These are phyloP conservation scores for Rattus norvegicus DNA, from an alignment of 2,113 vertebrate genomes.

Conservation along the genomic window DNA sequence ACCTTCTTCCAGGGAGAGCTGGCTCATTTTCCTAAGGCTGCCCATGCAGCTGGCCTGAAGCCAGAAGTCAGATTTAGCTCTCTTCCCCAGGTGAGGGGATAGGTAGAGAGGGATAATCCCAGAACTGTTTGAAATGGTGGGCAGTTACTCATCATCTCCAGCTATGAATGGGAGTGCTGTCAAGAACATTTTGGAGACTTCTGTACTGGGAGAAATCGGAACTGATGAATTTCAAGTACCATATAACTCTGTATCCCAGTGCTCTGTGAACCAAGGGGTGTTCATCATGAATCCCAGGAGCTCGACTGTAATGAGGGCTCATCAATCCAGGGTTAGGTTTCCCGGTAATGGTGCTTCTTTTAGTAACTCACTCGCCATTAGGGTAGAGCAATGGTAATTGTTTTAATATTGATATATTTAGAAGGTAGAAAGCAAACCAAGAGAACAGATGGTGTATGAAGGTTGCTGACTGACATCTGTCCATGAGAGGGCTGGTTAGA, in stretches of 20 bases:
- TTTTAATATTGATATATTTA: not conserved
- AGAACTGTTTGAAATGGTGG: not conserved
- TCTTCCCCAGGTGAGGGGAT: not conserved
- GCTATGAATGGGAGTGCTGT: not conserved
- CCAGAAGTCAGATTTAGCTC: not conserved
- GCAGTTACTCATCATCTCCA: too few species aligned
- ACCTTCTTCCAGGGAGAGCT: not conserved
- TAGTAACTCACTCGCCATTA: constrained; percentile 10
- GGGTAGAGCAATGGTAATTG: not conserved
- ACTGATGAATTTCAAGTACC: not conserved
- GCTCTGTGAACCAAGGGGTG: not conserved
- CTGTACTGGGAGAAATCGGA: not conserved
- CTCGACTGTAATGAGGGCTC: not conserved
- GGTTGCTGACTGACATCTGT: not conserved
- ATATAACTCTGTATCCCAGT: not conserved
- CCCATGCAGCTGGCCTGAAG: not conserved
- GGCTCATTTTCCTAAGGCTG: not conserved
- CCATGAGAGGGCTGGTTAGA: not conserved
- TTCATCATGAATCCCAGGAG: not conserved
- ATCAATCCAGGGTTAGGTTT: not conserved
- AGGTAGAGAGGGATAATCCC: not conserved
- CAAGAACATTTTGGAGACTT: not conserved
- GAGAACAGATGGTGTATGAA: not conserved
- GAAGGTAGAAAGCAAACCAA: not conserved
- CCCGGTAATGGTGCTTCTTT: not conserved